These are phyloP conservation scores for Chorisops tibialis DNA, from an alignment of 2,888 invertebrate species.

Conservation along the genomic window DNA sequence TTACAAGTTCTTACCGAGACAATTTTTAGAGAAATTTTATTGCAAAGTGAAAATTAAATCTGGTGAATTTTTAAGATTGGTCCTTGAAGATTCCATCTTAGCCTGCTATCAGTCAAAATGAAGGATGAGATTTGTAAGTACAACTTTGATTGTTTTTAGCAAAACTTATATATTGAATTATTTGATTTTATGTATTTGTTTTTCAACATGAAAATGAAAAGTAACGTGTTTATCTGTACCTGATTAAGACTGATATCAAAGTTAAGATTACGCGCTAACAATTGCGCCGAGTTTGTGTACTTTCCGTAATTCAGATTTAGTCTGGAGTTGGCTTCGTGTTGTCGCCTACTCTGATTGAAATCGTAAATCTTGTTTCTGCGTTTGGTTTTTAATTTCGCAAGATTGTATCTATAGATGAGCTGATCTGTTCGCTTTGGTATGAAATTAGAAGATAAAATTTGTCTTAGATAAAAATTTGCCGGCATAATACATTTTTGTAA, in stretches of 20 bases:
- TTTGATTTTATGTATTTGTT: too few relatives aligned
- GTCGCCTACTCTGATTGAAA: background rate
- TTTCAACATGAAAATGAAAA: background rate
- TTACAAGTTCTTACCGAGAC: too few relatives aligned
- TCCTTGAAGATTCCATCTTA: too few relatives aligned
- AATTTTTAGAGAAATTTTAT: too few relatives aligned
- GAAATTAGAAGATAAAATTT: background rate
- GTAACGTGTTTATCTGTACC: conserved; percentile 16
- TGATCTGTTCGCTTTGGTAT: background rate
- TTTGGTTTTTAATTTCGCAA: too few relatives aligned
- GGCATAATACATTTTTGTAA: too few relatives aligned
- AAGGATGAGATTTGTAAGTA: conserved; percentile 18
- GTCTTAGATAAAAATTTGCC: background rate
- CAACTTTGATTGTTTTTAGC: too few relatives aligned
- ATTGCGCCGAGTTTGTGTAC: conserved; percentile 11
- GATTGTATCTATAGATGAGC: background rate
- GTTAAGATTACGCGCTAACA: conserved; percentile 12
- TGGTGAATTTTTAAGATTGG: too few relatives aligned
- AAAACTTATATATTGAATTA: too few relatives aligned
- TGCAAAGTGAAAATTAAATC: too few relatives aligned
- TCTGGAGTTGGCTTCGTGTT: background rate
- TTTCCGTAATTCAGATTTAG: background rate
- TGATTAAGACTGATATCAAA: conserved; percentile 27
- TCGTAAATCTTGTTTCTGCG: too few relatives aligned
- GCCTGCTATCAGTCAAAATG: too few relatives aligned